Conservation (phyloP, 1,140 invertebrate genomes). For the Rhagoletis zephyria region DNA sequence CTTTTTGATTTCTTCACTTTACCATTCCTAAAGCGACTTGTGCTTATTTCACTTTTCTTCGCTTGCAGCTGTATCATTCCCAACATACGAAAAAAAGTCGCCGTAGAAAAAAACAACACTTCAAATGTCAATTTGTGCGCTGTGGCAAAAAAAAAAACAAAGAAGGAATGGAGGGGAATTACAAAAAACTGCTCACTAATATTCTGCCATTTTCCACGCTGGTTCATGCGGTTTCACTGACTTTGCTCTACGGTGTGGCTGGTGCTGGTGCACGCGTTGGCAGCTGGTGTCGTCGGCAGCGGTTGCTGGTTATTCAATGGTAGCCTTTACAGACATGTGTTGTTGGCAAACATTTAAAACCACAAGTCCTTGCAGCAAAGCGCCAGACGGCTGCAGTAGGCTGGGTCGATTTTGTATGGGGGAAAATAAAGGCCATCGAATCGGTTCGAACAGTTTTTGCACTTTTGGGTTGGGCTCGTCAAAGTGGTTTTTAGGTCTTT, state of each 20-base stretch:
- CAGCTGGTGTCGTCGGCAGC: not conserved
- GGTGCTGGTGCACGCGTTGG: not conserved
- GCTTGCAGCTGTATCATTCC: not conserved
- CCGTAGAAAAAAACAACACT: not conserved
- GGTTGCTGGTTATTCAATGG: not conserved
- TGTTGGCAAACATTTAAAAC: conserved; percentile 15
- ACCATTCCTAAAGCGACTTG: not conserved
- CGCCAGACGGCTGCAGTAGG: not conserved
- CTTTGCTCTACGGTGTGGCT: not conserved
- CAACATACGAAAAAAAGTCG: not conserved
- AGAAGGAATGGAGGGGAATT: not conserved
- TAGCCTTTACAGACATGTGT: not conserved
- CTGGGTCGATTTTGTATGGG: no score
- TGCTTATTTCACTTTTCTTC: not conserved
- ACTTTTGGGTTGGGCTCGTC: no score
- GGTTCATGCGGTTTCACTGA: not conserved
- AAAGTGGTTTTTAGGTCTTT: no score
- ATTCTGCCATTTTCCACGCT: not conserved
- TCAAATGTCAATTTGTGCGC: not conserved
- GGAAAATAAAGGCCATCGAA: no score
- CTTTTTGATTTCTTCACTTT: not conserved
- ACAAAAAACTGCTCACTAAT: not conserved
- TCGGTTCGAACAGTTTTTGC: no score
- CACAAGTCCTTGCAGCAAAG: not conserved
- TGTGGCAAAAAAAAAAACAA: not conserved